Evolutionary conservation across 2,888 invertebrate species (phyloP), one percentile per base, ranked within the genome.

Genomic region (Eupelmus urozonus): DNA sequence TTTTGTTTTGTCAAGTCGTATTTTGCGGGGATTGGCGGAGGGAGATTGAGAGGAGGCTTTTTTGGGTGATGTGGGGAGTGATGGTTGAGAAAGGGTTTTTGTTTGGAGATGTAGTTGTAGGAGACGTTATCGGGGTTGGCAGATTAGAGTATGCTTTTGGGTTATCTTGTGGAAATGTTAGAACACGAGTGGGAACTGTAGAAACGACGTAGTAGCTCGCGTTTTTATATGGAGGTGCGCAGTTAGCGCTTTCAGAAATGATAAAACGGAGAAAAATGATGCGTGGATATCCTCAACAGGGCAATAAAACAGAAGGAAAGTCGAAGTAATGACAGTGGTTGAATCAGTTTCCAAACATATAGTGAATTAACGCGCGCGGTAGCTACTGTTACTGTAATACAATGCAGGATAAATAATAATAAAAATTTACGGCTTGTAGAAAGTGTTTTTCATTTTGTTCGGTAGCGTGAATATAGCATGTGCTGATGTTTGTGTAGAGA

Each of bases 231-330:
- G 34, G 34, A 5, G 9, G 3, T 34, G 34, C 9, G 75, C 62
- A 67, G 62, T 69, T 75, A 69, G 59, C 51, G 66, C 60, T 75
- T 75, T 75, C 42, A 69, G 42, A 55, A 69, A 42, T 42, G 25
- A 62, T 75, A 62, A 75, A 60, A 42, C 29, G 9, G 57, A 49
- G 45, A 18, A 55, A 73, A 73, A 57, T 29, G 18, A 40, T 18
- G 42, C 18, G 45, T 34, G 57, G 3, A 34, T 34, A 5, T 34
- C 57, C 20, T 73, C 45, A n/a, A 59, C 27, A 49, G 57, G 29
- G 13, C 13, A 23, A 49, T 34, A 49, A 74, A 65, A 65, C 7
- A 34, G 2, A 57, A 63, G 40, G 3, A 53, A 75, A 75, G 69
- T 75, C 42, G 62, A 75, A 69, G 67, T 75, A 69, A 62, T 67